Evolutionary conservation across 2,888 invertebrate species (phyloP), one percentile per base, ranked within the genome.

Genomic region (Gryllus longicercus): DNA sequence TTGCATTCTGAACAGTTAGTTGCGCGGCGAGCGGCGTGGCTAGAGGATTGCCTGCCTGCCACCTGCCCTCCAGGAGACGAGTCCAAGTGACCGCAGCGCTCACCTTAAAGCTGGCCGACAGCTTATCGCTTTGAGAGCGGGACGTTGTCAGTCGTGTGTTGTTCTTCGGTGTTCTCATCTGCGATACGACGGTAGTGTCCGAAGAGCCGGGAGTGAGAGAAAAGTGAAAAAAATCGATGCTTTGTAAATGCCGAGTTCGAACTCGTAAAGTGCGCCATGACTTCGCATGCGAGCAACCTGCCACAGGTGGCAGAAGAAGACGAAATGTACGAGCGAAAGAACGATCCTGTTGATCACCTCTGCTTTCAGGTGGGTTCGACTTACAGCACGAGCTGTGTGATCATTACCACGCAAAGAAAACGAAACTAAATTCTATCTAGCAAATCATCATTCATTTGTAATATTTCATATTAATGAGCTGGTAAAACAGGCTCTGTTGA

Each of bases 301-400:
- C 63, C 63, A 18, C 63, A 63, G n/a, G 63, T 63, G n/a, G 63
- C 63, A 63, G 63, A 63, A 63, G 63, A 63, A 63, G 63, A 63
- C 63, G 63, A 63, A n/a, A 14, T 18, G 14, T 63, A 18, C 16
- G 63, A 63, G 63, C 14, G 16, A 4, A 63, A 63, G 63, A 16
- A 63, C n/a, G 63, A 63, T 18, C 14, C 63, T 10, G 63, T 63
- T 18, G 63, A 63, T n/a, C 63, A 63, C 63, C n/a, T 63, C 4
- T 63, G 63, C n/a, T 63, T 63, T n/a, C 63, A 63, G 63, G 63
- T 63, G n/a, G n/a, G 38, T 38, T 8, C 38, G 8, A 38, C 38
- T 38, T 38, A 38, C 38, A 38, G 25, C 25, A 38, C 2, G 4
- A 38, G 4, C 8, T 38, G 8, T 38, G 5, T 38, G 1, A 38